Base-by-base conservation (phyloP, 1,140 invertebrate genomes). In the Zaprionus vittiger region DNA sequence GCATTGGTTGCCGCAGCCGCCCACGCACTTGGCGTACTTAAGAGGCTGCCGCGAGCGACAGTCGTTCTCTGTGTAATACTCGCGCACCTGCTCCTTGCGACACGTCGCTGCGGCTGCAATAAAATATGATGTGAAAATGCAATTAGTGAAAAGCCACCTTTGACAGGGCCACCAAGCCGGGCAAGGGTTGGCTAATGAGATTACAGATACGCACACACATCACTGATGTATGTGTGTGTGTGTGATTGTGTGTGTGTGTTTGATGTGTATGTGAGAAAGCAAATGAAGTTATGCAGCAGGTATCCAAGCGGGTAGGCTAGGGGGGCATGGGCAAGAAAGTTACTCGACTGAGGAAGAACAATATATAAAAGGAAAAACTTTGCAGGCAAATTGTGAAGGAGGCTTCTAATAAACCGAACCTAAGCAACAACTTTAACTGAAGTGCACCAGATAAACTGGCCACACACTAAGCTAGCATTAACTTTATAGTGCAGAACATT, bases 11-110 rank as follows among this genome's bases (percentile, higher is more conserved):
- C 94, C 94, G 80, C 95, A 95, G 47, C 94, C 89, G 93, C 95
- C 93, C 93, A 95, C 86, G 93, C 98, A 99, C 91, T 96, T 96
- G 54, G 97, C 97, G 91, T 97, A 96, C 92, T 98, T 98, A 59
- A 99, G 95, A 28, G 97, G 96, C 92, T 97, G 97, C 78, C 97
- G 94, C 66, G 97, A 98, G 72, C 97, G 95, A 92, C 98, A 99
- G 64, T 96, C 95, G 81, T 98, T 97, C 91, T 99, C 98, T 47
- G 96, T 96, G 84, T 98, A 96, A 92, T 97, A 98, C 91, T 98
- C 97, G 75, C 97, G 95, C 49, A 96, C 97, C 84, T 97, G 97
- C 92, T 98, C 97, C 93, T 98, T 98, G 79, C 96, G 95, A 92
- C 97, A 98, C 56, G 96, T 96, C 22, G 97, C 96, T 69, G 96